Evolutionary conservation across 2,888 invertebrate species (phyloP).

Genomic region (Escarpia spicata): DNA sequence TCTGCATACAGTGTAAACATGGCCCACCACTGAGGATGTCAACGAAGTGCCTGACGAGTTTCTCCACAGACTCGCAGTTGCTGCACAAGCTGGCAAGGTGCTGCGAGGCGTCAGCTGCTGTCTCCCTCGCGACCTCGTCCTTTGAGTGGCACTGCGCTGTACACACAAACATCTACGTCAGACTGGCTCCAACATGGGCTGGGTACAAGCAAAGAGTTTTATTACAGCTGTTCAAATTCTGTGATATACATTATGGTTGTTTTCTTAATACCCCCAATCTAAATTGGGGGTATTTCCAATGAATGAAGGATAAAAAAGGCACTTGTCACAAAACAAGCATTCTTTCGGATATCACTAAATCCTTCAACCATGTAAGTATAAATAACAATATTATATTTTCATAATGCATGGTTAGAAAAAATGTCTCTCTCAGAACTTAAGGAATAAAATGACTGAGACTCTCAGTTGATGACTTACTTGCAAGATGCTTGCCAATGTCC

Average conservation of each 20-base stretch:
- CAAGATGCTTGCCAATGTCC: conserved; percentile 84
- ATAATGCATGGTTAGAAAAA: neutral
- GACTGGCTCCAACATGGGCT: too few relatives aligned
- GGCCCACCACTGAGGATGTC: conserved; percentile 78
- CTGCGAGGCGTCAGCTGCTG: conserved; percentile 79
- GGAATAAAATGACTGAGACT: neutral
- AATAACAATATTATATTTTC: neutral
- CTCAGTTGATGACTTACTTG: conserved; percentile 69
- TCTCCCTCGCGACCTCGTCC: conserved; percentile 79
- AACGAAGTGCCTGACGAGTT: conserved; percentile 75
- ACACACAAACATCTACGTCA: conserved; percentile 37
- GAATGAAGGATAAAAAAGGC: too few relatives aligned
- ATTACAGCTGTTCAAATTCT: neutral
- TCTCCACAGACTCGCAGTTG: conserved; percentile 74
- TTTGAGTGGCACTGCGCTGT: conserved; percentile 85
- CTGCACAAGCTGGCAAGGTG: conserved; percentile 79
- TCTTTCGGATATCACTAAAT: neutral
- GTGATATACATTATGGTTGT: too few relatives aligned
- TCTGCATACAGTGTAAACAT: neutral
- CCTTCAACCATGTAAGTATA: neutral
- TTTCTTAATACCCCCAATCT: too few relatives aligned
- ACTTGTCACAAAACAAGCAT: conserved; percentile 17
- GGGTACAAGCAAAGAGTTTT: too few relatives aligned
- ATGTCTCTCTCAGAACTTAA: neutral
- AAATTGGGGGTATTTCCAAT: too few relatives aligned